These are phyloP conservation scores for Muraenolepis orangiensis DNA, from an alignment of 2,797 vertebrate species.

Conservation along the genomic window DNA sequence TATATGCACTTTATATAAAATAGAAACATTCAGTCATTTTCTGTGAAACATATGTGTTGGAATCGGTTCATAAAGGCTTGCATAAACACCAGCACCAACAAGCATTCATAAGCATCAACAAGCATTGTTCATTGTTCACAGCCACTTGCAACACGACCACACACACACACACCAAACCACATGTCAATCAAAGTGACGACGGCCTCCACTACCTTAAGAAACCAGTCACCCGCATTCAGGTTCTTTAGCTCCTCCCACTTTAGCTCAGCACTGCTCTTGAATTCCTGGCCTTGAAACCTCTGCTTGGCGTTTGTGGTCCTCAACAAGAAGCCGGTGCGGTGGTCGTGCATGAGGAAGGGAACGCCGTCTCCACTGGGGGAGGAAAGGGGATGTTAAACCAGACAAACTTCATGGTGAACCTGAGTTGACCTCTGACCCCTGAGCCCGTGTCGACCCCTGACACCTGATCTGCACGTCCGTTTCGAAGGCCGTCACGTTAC, in stretches of 20 bases:
- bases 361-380: conserved; percentile 73
- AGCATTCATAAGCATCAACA: not conserved
- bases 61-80: too few species aligned
- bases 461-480: conserved; percentile 94
- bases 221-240: conserved; percentile 90
- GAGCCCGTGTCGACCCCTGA: too few species aligned
- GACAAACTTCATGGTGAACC: not conserved
- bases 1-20: not conserved
- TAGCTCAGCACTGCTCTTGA: conserved; percentile 62
- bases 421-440: not conserved
- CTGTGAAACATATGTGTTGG: not conserved
- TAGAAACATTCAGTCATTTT: too few species aligned
- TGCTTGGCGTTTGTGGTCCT: conserved; percentile 83
- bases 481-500: conserved; percentile 83
- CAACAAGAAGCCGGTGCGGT: conserved; percentile 60
- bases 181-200: not conserved
- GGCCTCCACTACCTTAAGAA: conserved; percentile 76
- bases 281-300: conserved; percentile 59
- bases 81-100: not conserved
- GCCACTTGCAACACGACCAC: not conserved
- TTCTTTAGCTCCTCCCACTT: conserved; percentile 75
- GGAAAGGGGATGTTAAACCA: not conserved
- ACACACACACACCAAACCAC: not conserved
- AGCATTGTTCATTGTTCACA: too few species aligned
- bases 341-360: conserved; percentile 93